Base-by-base conservation (phyloP, 2,797 vertebrate genomes). In the Staurois parvus region DNA sequence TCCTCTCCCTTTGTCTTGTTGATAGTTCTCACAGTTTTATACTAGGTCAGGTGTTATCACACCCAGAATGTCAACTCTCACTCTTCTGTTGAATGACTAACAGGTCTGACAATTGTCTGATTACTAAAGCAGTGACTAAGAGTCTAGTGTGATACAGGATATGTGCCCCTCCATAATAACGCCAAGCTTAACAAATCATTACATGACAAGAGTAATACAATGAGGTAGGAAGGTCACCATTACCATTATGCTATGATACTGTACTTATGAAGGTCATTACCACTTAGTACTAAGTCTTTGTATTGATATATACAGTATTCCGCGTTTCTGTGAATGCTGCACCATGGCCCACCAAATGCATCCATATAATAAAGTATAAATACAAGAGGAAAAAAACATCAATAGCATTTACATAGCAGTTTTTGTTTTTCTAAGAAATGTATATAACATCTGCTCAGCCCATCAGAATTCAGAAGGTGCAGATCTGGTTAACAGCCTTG, bases 11-110 rank as follows among this genome's bases (percentile, higher is more conserved):
- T 62, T 79, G 56, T 85, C 76, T 56, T 26, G 62, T 66, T 69
- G 40, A 30, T 4, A n/a, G 29, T 80, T 85, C 77, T 85, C 84
- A 85, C 83, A 73, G 12, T 62, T 78, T 78, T 70, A 26, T 42
- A 52, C 82, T 62, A 45, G 77, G 75, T 70, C 30, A 8, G n/a
- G 48, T 11, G 67, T 29, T 78, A 79, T 85, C 76, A 79, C 84
- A 80, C 84, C 82, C 74, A 70, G 48, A 34, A 17, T 26, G 10
- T 42, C n/a, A 62, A 40, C 40, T 75, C 56, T 64, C 68, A 37
- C 76, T 72, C 12, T 17, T 62, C 74, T 73, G 76, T 30, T 40
- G 34, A 84, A 70, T 79, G 77, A 69, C 37, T 72, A 42, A 79
- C 28, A 40, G 34, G 28, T 40, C 34, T 19, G 29, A 56, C 21